A percentile compares a stretch with the other conserved stretches of the same genome.
These are phyloP conservation scores for Anguilla obscura DNA, from an alignment of 2,797 vertebrate species.

Conservation along the genomic window DNA sequence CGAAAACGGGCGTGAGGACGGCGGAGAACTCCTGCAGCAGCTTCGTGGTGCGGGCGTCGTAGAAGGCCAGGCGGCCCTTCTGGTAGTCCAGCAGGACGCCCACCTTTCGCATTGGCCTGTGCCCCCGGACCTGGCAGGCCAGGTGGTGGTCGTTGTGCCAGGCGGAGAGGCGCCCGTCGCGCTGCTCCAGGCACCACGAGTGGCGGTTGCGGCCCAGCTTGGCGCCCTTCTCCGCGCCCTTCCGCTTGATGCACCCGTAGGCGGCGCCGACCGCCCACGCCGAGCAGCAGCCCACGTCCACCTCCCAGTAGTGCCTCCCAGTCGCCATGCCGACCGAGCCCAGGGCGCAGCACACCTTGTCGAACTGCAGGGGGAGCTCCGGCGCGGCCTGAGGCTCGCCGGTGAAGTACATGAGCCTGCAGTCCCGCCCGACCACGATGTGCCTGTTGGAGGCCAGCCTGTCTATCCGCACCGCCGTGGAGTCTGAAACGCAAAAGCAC, in stretches of 20 bases:
- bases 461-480: slow-evolving; percentile 59
- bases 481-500: slow-evolving; percentile 54
- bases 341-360: slow-evolving; percentile 68
- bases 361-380: slow-evolving; percentile 68
- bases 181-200: slow-evolving; percentile 73
- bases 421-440: slow-evolving; percentile 56
- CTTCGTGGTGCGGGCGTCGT: slow-evolving; percentile 62
- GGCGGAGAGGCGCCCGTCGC: slow-evolving; percentile 51
- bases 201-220: slow-evolving; percentile 72
- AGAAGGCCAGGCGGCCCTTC: slow-evolving; percentile 68
- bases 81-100: slow-evolving; percentile 68
- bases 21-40: slow-evolving; percentile 70
- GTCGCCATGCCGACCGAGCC: slow-evolving; percentile 50
- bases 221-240: slow-evolving; percentile 65
- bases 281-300: slow-evolving; percentile 62
- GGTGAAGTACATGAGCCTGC: slow-evolving; percentile 55
- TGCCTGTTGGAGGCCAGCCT: slow-evolving; percentile 62
- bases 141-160: slow-evolving; percentile 72
- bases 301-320: slow-evolving; percentile 69
- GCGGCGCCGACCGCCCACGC: slow-evolving; percentile 71
- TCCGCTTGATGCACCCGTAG: slow-evolving; percentile 63
- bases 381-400: neutral
- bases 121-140: slow-evolving; percentile 43
- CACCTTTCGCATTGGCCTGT: slow-evolving; percentile 45
- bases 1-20: slow-evolving; percentile 58